Conservation (phyloP, 2,888 invertebrate genomes). For the Amiota mariae region DNA sequence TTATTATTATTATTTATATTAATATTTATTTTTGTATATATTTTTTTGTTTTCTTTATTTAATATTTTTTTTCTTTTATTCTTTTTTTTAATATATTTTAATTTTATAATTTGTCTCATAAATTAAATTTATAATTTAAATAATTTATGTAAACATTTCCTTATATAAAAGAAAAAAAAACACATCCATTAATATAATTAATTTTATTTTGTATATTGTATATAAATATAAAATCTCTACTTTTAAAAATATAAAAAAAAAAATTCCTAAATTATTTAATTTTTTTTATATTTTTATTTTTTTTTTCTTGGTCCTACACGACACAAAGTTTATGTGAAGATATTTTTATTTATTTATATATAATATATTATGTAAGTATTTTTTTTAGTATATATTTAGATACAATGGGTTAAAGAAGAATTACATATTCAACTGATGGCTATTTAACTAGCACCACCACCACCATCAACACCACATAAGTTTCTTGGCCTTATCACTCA, state of each 20-base stretch:
- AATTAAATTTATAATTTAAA: no score
- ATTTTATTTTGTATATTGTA: background rate
- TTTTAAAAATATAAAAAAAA: background rate
- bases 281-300: slow-evolving; percentile 30
- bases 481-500: no score
- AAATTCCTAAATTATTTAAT: slow-evolving; percentile 32
- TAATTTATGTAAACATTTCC: no score
- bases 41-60: background rate
- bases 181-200: no score
- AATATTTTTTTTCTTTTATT: background rate
- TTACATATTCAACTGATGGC: no score
- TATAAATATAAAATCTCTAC: slow-evolving; percentile 6
- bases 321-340: slow-evolving; percentile 44
- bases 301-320: background rate
- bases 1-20: background rate
- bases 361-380: background rate
- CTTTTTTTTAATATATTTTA: background rate
- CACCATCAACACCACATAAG: no score
- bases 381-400: background rate
- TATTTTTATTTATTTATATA: background rate
- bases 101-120: no score
- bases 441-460: no score
- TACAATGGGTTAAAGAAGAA: no score
- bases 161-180: no score
- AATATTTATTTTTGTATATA: background rate